These are phyloP conservation scores for Drosophila conformis DNA, from an alignment of 2,888 invertebrate species.

Conservation along the genomic window DNA sequence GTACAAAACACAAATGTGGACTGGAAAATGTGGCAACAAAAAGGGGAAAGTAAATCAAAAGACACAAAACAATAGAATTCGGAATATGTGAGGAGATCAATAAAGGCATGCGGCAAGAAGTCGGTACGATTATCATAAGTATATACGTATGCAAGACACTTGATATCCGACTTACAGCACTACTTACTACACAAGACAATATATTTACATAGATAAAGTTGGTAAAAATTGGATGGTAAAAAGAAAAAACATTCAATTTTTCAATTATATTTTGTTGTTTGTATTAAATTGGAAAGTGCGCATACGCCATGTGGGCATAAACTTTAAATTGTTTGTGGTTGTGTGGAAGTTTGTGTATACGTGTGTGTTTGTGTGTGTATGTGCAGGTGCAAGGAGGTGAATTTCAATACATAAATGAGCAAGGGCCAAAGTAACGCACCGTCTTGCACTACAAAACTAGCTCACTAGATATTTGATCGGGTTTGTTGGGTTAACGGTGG, in stretches of 20 bases:
- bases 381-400: slow-evolving; percentile 46
- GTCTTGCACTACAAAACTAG: slow-evolving; percentile 52
- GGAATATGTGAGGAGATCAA: slow-evolving; percentile 34
- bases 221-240: slow-evolving; percentile 24
- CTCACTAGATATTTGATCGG: slow-evolving; percentile 35
- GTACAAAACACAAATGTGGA: slow-evolving; percentile 49
- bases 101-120: slow-evolving; percentile 59
- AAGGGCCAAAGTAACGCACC: slow-evolving; percentile 57
- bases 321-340: slow-evolving; percentile 45
- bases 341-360: slow-evolving; percentile 19
- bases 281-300: slow-evolving; percentile 41
- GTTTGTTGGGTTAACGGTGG: slow-evolving; percentile 29
- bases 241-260: slow-evolving; percentile 64
- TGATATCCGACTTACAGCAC: slow-evolving; percentile 34
- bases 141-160: slow-evolving; percentile 45
- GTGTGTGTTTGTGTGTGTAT: slow-evolving; percentile 38
- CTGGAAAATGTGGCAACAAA: slow-evolving; percentile 50
- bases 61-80: slow-evolving; percentile 2
- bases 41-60: slow-evolving; percentile 6
- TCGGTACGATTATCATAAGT: slow-evolving; percentile 22
- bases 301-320: slow-evolving; percentile 49
- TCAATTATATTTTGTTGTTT: slow-evolving; percentile 7
- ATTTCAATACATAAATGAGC: slow-evolving; percentile 50
- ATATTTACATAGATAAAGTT: slow-evolving; percentile 33
- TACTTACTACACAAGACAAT: slow-evolving; percentile 55